Evolutionary conservation across 1,140 invertebrate species (phyloP), one percentile per base, ranked within the genome.

Genomic region (Drosophila navojoa): DNA sequence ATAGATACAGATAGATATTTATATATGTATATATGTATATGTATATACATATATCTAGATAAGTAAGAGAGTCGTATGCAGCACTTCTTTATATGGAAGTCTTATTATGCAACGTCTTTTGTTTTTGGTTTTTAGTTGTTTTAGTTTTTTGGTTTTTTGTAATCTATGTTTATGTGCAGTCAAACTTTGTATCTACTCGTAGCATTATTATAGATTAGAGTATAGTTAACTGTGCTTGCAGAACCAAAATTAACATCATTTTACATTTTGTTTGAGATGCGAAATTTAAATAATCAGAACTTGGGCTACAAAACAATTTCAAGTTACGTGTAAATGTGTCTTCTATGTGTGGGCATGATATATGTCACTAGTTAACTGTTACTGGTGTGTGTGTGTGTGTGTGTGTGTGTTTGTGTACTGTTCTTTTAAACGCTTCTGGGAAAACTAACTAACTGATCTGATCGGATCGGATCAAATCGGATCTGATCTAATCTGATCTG

Each of bases 261-360:
- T 52, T 32, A 52, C 50, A 52, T 32, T 32, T 38, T 16, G 52
- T 5, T 53, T 32, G 52, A 53, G 19, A 53, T 53, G 52, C 52
- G 52, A 35, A 53, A 52, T 57, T 76, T 50, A 82, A 79, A 69
- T 72, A 50, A 72, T 72, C 57, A 54, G 25, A 85, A 81, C 59
- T 78, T 71, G 76, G 35, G 49, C 81, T 85, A 85, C 81, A 81
- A 85, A 85, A 72, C 74, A 85, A 60, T 63, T 55, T 67, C 45
- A 63, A 74, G 63, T 75, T 63, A 77, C n/a, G 77, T 84, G 52
- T 74, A 40, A 16, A 49, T 72, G 15, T 78, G 38, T 58, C 52
- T 52, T 76, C 13, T 38, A 45, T 40, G 60, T 55, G 45, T 55
- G 45, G 57, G 42, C 42, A 47, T 59, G 57, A 45, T 59, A 15